Conservation (phyloP, 2,797 vertebrate genomes). For the Prunella strophiata region DNA sequence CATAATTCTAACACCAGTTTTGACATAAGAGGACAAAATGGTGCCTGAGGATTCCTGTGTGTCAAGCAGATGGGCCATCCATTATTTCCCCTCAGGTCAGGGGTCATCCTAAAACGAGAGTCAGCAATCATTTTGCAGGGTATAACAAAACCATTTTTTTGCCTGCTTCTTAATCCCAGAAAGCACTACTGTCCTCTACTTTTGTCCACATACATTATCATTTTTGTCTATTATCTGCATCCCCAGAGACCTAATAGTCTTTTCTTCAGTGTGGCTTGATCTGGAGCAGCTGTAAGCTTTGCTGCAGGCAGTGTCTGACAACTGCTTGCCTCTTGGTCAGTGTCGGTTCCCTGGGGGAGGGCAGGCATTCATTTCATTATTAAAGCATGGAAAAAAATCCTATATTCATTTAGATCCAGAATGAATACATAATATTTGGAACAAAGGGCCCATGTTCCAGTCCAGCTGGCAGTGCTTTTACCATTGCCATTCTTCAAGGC, state of each 20-base stretch:
- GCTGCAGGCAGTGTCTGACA: conserved; percentile 69
- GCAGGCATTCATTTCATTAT: conserved; percentile 51
- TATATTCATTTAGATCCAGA: conserved; percentile 60
- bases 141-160: conserved; percentile 39
- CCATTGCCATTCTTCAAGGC: conserved; percentile 40
- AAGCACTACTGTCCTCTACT: conserved; percentile 59
- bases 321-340: conserved; percentile 62
- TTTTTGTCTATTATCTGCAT: conserved; percentile 60
- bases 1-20: conserved; percentile 49
- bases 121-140: conserved; percentile 45
- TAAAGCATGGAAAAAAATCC: conserved; percentile 45
- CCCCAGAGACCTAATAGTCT: conserved; percentile 55
- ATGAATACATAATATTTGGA: conserved; percentile 54
- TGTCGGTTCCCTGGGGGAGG: conserved; percentile 38
- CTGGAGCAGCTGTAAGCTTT: conserved; percentile 62
- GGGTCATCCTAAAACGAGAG: conserved; percentile 36
- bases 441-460: conserved; percentile 51
- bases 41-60: conserved; percentile 43
- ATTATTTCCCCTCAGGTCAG: conserved; percentile 41
- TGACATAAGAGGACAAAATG: conserved; percentile 46
- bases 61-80: conserved; percentile 46
- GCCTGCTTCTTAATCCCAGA: conserved; percentile 47
- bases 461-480: conserved; percentile 63
- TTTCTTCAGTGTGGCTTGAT: conserved; percentile 40
- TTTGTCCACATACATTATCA: conserved; percentile 65